phyloP scores from a whole-genome alignment of 2,113 vertebrate species.

The Eolophus roseicapilla region DNA sequence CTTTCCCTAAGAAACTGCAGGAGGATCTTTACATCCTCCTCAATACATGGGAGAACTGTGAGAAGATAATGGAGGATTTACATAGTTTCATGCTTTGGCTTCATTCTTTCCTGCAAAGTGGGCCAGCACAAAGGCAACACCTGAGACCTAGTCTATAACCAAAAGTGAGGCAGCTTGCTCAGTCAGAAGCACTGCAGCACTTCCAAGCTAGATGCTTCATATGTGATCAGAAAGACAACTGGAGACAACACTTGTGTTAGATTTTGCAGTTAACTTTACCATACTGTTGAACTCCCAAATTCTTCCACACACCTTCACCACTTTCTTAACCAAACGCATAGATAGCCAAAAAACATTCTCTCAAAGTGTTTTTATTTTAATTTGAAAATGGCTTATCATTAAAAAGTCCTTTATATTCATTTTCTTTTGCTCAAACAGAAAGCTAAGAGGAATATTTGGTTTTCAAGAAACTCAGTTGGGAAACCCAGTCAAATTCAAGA shows the following conservation, averaged over 20 bases:
- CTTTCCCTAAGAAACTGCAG: background rate
- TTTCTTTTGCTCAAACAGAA: background rate
- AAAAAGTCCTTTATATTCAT: background rate
- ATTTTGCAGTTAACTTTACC: background rate
- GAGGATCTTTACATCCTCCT: background rate
- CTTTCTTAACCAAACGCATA: background rate
- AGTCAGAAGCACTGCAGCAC: background rate
- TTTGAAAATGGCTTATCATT: background rate
- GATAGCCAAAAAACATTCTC: background rate
- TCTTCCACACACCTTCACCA: background rate
- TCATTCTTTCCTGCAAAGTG: background rate
- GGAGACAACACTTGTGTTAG: background rate
- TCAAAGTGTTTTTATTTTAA: background rate
- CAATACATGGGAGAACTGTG: background rate
- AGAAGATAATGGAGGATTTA: background rate
- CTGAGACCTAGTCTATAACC: background rate
- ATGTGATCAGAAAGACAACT: background rate
- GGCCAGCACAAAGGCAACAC: background rate
- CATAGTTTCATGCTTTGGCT: background rate
- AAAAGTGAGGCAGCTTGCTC: background rate
- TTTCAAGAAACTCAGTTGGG: background rate
- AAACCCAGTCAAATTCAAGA: background rate
- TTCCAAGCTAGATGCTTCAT: background rate
- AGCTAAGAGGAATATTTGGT: background rate
- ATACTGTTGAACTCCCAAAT: background rate